Conservation (phyloP, 2,888 invertebrate species). For the Sipha maydis region DNA sequence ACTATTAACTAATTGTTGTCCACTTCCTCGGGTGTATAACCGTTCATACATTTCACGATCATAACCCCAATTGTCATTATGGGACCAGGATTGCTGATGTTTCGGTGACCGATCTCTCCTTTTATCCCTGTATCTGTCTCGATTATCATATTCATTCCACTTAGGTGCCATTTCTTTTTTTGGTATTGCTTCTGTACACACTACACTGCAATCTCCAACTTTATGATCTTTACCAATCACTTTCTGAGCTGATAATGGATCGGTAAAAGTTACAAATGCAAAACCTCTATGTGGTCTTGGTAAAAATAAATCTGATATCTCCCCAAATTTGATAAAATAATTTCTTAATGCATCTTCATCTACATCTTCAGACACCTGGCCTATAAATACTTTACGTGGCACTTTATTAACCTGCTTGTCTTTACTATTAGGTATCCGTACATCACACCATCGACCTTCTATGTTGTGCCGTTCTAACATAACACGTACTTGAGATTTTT, state of each 20-base stretch:
- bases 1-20: slow-evolving; percentile 30
- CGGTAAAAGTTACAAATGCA: slow-evolving; percentile 93
- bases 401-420: slow-evolving; percentile 63
- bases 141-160: slow-evolving; percentile 59
- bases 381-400: slow-evolving; percentile 93
- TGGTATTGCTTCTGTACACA: slow-evolving; percentile 64
- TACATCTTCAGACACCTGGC: slow-evolving; percentile 92
- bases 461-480: slow-evolving; percentile 96
- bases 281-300: slow-evolving; percentile 93
- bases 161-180: slow-evolving; percentile 62
- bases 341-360: slow-evolving; percentile 88
- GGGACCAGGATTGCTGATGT: slow-evolving; percentile 46
- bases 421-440: slow-evolving; percentile 92
- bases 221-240: slow-evolving; percentile 94
- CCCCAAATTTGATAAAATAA: slow-evolving; percentile 90
- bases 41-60: slow-evolving; percentile 60
- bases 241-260: slow-evolving; percentile 89
- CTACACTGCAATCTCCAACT: slow-evolving; percentile 75
- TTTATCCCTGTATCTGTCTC: slow-evolving; percentile 53
- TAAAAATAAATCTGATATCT: slow-evolving; percentile 95
- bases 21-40: slow-evolving; percentile 37
- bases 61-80: slow-evolving; percentile 55
- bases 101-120: slow-evolving; percentile 61
- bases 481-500: slow-evolving; percentile 95
- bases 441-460: slow-evolving; percentile 98